Evolutionary conservation across 2,888 invertebrate species (phyloP).

Genomic region (Eristalis arbustorum): DNA sequence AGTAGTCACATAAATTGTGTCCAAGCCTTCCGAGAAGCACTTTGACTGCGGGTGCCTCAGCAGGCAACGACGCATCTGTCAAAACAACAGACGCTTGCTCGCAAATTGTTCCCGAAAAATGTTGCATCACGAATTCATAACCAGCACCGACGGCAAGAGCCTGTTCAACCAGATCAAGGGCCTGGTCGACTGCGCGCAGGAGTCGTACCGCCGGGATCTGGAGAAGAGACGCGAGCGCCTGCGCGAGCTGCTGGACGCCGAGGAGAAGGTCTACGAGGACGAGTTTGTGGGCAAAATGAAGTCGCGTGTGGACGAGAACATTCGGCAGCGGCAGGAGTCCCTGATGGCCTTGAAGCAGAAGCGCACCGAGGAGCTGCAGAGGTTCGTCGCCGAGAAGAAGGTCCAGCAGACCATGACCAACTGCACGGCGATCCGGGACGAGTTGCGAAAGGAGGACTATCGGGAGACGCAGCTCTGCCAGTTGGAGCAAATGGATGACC

Average conservation of each 20-base stretch:
- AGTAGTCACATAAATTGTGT: background rate
- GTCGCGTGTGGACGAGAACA: slow-evolving; percentile 76
- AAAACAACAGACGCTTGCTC: background rate
- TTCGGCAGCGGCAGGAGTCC: slow-evolving; percentile 74
- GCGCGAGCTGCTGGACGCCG: slow-evolving; percentile 73
- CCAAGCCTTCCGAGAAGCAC: slow-evolving; percentile 6
- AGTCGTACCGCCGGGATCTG: slow-evolving; percentile 74
- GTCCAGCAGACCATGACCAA: slow-evolving; percentile 76
- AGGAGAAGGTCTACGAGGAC: slow-evolving; percentile 76
- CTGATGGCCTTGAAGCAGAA: slow-evolving; percentile 75
- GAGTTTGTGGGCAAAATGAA: slow-evolving; percentile 76
- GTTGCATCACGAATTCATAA: slow-evolving; percentile 74
- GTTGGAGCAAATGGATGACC: slow-evolving; percentile 77
- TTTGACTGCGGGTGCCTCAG: background rate
- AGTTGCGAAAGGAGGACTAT: slow-evolving; percentile 74
- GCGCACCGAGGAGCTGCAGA: slow-evolving; percentile 69
- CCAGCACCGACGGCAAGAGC: slow-evolving; percentile 76
- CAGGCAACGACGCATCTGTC: background rate
- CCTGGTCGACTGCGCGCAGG: slow-evolving; percentile 75
- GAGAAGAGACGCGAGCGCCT: slow-evolving; percentile 73
- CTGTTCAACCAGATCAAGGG: slow-evolving; percentile 75
- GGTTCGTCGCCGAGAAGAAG: slow-evolving; percentile 74
- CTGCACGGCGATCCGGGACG: slow-evolving; percentile 77
- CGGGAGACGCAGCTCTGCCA: slow-evolving; percentile 74
- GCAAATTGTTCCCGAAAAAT: slow-evolving; percentile 1